Percentiles rank a stretch among this genome's conserved stretches.
These are phyloP conservation scores for Pelobates fuscus DNA, from an alignment of 2,113 vertebrate genomes.

Conservation along the genomic window DNA sequence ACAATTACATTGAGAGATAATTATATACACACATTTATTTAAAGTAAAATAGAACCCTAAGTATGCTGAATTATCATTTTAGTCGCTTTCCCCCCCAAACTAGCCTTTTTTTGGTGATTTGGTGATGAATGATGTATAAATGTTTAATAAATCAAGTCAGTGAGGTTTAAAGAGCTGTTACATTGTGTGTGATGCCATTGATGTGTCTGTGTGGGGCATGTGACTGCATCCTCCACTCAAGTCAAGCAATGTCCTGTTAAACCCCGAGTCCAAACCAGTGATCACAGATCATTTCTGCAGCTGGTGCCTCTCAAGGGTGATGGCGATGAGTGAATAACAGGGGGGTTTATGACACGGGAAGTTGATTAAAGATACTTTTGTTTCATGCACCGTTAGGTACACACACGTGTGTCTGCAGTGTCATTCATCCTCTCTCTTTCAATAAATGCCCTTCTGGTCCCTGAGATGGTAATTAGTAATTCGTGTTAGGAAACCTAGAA, in stretches of 20 bases:
- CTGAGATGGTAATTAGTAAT: no score
- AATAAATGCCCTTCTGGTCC: no score
- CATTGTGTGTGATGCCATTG: conserved; percentile 4
- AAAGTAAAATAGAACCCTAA: no score
- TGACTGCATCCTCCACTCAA: neutral
- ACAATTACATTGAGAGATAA: no score
- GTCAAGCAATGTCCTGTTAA: neutral
- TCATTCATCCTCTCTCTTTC: neutral
- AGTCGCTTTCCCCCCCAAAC: no score
- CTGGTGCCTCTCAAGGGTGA: conserved; percentile 10
- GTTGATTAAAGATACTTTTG: conserved; percentile 11
- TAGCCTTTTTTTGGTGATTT: no score
- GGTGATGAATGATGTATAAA: no score
- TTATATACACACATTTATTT: no score
- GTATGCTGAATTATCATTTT: no score
- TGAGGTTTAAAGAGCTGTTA: no score
- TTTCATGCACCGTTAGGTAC: neutral
- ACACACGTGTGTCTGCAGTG: neutral
- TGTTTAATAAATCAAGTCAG: no score
- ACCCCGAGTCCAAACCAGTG: conserved; percentile 7
- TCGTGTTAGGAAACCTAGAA: no score
- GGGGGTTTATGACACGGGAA: neutral
- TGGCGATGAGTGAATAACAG: conserved; percentile 19
- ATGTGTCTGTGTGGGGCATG: neutral
- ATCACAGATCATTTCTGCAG: conserved; percentile 26